These are phyloP conservation scores for Odontophorus gujanensis DNA, from an alignment of 2,113 vertebrate species.

Conservation along the genomic window DNA sequence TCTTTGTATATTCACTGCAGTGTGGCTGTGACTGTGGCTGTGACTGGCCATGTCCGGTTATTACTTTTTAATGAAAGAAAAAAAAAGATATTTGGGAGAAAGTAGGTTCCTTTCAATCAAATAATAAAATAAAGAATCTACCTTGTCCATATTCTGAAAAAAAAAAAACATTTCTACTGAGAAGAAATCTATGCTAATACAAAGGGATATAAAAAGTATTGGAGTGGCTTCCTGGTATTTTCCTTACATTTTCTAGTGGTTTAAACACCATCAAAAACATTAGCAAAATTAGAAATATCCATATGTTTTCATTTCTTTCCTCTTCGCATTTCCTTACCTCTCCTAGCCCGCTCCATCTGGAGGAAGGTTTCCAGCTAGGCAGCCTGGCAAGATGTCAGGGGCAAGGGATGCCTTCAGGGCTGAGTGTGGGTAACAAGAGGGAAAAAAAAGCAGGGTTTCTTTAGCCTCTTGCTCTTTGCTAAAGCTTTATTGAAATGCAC, in stretches of 20 bases:
- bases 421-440: neutral
- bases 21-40: accelerated
- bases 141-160: neutral
- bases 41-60: neutral
- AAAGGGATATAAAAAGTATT: neutral
- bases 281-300: neutral
- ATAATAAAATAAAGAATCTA: neutral
- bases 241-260: neutral
- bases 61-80: neutral
- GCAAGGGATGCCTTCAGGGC: neutral
- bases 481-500: neutral
- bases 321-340: neutral
- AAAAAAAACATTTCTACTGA: neutral
- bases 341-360: slow-evolving; percentile 29
- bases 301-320: neutral
- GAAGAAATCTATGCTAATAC: neutral
- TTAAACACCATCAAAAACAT: neutral
- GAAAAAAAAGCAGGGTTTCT: neutral
- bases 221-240: slow-evolving; percentile 17
- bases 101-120: neutral
- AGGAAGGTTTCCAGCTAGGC: slow-evolving; percentile 19
- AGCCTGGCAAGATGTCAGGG: slow-evolving; percentile 16
- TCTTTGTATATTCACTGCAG: neutral
- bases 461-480: neutral
- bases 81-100: neutral